Evolutionary conservation across 2,888 invertebrate genomes (phyloP).

Genomic region (Tribolium freemani): DNA sequence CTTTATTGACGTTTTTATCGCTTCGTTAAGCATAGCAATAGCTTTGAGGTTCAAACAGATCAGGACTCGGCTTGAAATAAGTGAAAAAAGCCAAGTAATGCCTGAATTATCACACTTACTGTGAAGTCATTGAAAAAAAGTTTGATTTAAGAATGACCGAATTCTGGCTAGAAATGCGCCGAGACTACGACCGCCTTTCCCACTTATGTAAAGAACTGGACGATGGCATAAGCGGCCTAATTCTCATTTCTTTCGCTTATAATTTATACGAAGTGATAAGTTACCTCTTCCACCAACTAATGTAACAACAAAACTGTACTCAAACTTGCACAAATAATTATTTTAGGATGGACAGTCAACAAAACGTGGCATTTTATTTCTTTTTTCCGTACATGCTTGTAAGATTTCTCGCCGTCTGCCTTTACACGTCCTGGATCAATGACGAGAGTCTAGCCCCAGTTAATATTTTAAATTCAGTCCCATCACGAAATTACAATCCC

Average conservation of each 20-base stretch:
- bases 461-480: conserved; percentile 13
- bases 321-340: not conserved
- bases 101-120: too few species aligned
- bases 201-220: conserved; percentile 8
- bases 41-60: conserved; percentile 22
- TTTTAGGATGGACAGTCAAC: not conserved
- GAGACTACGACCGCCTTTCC: conserved; percentile 6
- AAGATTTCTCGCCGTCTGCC: not conserved
- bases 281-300: conserved; percentile 4
- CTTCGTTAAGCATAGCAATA: not conserved
- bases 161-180: conserved; percentile 14
- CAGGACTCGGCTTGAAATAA: not conserved
- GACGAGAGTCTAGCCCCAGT: conserved; percentile 13
- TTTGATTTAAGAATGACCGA: not conserved
- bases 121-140: not conserved
- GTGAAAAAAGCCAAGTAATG: not conserved
- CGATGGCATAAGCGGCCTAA: conserved; percentile 6
- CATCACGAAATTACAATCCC: conserved; percentile 1
- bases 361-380: not conserved
- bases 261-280: not conserved
- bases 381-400: not conserved
- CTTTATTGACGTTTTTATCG: conserved; percentile 12
- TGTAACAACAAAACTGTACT: not conserved
- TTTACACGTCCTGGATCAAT: conserved; percentile 14
- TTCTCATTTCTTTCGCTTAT: conserved; percentile 4